Evolutionary conservation across 2,888 invertebrate genomes (phyloP).

Genomic region (Catocala fraxini): DNA sequence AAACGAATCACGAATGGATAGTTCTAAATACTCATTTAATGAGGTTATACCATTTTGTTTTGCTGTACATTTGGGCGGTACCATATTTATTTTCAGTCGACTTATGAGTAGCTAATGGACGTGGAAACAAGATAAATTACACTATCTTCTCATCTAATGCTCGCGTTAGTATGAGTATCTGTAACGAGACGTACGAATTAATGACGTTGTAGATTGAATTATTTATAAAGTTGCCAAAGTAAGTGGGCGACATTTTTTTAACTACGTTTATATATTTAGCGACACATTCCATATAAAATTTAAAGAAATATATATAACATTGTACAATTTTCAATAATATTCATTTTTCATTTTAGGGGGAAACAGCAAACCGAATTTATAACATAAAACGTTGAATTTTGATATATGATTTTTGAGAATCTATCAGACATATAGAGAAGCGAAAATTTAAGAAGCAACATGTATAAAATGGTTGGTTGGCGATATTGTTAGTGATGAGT

Average conservation of each 20-base stretch:
- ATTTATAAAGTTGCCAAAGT: slow-evolving; percentile 15
- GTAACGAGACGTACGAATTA: slow-evolving; percentile 29
- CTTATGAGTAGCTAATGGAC: slow-evolving; percentile 32
- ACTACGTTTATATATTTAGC: slow-evolving; percentile 37
- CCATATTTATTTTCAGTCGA: slow-evolving; percentile 24
- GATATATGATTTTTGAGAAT: slow-evolving; percentile 44
- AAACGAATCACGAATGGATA: slow-evolving; percentile 26
- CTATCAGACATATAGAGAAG: slow-evolving; percentile 32
- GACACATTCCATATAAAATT: slow-evolving; percentile 59
- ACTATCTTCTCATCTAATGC: slow-evolving; percentile 20
- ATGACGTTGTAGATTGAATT: slow-evolving; percentile 29
- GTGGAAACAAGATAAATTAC: slow-evolving; percentile 37
- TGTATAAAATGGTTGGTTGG: slow-evolving; percentile 46
- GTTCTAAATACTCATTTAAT: slow-evolving; percentile 19
- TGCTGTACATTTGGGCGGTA: slow-evolving; percentile 13
- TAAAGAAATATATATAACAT: slow-evolving; percentile 5
- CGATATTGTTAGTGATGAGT: slow-evolving; percentile 72
- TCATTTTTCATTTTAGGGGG: slow-evolving; percentile 45
- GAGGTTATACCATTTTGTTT: slow-evolving; percentile 18
- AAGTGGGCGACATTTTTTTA: slow-evolving; percentile 2
- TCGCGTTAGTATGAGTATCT: slow-evolving; percentile 16
- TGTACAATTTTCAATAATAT: background rate
- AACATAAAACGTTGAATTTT: slow-evolving; percentile 44
- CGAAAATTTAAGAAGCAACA: slow-evolving; percentile 18
- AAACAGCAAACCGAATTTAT: slow-evolving; percentile 52